A percentile compares a stretch with the other conserved stretches of the same genome.
These are phyloP conservation scores for Nothocercus julius DNA, from an alignment of 2,113 vertebrate genomes.

Conservation along the genomic window DNA sequence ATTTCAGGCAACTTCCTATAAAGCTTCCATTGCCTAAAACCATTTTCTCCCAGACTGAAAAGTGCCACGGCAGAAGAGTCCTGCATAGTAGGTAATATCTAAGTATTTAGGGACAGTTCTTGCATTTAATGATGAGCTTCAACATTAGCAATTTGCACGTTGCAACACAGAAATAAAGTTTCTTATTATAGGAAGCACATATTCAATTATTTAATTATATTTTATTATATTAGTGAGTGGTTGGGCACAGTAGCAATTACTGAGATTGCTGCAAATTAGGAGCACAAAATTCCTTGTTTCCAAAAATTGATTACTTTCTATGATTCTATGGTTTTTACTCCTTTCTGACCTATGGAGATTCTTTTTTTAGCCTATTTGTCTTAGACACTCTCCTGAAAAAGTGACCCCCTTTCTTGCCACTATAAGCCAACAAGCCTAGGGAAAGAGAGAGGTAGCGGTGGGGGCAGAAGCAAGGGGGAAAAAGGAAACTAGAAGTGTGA, in stretches of 20 bases:
- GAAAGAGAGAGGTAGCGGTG: neutral
- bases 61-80: neutral
- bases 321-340: constrained; percentile 19
- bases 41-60: neutral
- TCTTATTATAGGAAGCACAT: constrained; percentile 72
- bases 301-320: constrained; percentile 64
- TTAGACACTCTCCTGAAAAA: constrained; percentile 34
- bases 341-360: constrained; percentile 41
- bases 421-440: neutral
- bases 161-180: constrained; percentile 76
- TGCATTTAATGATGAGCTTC: neutral
- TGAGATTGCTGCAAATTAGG: constrained; percentile 60
- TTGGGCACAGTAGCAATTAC: constrained; percentile 43
- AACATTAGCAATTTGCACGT: constrained; percentile 21
- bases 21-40: neutral
- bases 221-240: constrained; percentile 73
- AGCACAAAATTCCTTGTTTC: constrained; percentile 59
- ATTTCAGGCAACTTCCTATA: neutral
- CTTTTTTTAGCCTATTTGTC: constrained; percentile 49
- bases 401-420: neutral
- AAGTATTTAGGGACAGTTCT: neutral
- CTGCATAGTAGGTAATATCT: neutral
- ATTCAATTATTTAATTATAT: constrained; percentile 78
- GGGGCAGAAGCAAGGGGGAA: neutral
- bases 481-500: neutral